phyloP scores from a whole-genome alignment of 2,888 invertebrate genomes.

The Patella depressa region DNA sequence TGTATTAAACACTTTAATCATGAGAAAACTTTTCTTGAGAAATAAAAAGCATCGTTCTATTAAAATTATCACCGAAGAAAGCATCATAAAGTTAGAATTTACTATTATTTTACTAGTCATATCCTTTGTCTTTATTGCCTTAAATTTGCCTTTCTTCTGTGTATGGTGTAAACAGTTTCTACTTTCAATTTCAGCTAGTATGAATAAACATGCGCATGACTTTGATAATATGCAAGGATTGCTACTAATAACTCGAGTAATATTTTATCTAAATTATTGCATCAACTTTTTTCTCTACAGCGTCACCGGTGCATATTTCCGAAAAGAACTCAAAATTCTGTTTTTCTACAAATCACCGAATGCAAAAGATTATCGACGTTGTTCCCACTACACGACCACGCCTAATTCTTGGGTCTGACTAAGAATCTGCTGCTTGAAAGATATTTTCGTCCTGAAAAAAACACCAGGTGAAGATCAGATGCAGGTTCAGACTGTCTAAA shows the following conservation, averaged over 20 bases:
- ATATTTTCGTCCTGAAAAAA: not conserved
- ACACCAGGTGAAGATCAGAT: not conserved
- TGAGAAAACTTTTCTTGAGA: slow-evolving; percentile 56
- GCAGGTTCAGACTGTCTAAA: too few species aligned
- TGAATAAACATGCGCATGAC: slow-evolving; percentile 33
- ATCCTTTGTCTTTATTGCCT: slow-evolving; percentile 64
- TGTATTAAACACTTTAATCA: slow-evolving; percentile 61
- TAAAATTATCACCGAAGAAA: slow-evolving; percentile 55
- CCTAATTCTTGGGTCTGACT: slow-evolving; percentile 52
- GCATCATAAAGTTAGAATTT: slow-evolving; percentile 63
- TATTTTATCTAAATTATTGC: slow-evolving; percentile 65
- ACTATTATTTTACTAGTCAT: slow-evolving; percentile 64
- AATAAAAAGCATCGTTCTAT: slow-evolving; percentile 50
- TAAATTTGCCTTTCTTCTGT: slow-evolving; percentile 66
- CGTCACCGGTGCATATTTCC: slow-evolving; percentile 63
- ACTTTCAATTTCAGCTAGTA: slow-evolving; percentile 30
- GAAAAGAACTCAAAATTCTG: slow-evolving; percentile 56
- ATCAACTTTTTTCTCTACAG: slow-evolving; percentile 66
- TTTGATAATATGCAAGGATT: slow-evolving; percentile 40
- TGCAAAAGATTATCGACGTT: slow-evolving; percentile 4
- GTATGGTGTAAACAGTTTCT: slow-evolving; percentile 59
- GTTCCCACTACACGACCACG: slow-evolving; percentile 37
- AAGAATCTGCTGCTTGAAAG: slow-evolving; percentile 7
- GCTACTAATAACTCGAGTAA: slow-evolving; percentile 53
- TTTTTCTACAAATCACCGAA: slow-evolving; percentile 45